Evolutionary conservation across 53 echinoderm and acorn worm genomes (phyloP), one percentile per base, ranked within the genome.

Genomic region (Arbacia lixula): DNA sequence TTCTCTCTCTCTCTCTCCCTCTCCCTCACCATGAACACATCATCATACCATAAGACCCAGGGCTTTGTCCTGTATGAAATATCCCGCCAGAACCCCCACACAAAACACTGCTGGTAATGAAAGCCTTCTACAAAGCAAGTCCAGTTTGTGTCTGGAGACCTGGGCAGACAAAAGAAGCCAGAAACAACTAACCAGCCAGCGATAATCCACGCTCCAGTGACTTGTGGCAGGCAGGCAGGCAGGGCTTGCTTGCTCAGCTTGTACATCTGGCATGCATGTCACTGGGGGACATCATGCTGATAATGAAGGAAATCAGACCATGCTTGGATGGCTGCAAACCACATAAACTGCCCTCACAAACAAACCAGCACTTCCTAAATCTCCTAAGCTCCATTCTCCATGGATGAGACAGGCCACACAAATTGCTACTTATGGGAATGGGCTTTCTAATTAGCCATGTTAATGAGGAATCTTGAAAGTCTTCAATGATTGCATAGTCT

Each of bases 31-130:
- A 6, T 26, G 26, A 25, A n/a, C n/a, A n/a, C 22, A 27, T 14
- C 8, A 46, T 37, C 36, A 46, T 69, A 69, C 28, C 74, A 55
- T 58, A 36, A 77, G n/a, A n/a, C n/a, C n/a, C n/a, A 57, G 77
- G 77, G 57, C 77, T 77, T 77, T 77, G 77, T 77, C 28, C 77
- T 12, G 35, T 77, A 77, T 77, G 77, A 77, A 57, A 58, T 57
- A 77, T 58, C 77, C 77, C 77, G 77, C 77, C 77, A 77, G 77
- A 77, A 77, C 21, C 9, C 64, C 29, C 8, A 36, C 69, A 69
- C 69, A 69, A 41, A n/a, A 69, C 69, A 69, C 69, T n/a, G n/a
- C n/a, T n/a, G n/a, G n/a, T n/a, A n/a, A n/a, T n/a, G n/a, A n/a
- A n/a, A n/a, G 68, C 24, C 25, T 56, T 68, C 41, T 38, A 68